A percentile compares a stretch with the other conserved stretches of the same genome.
phyloP scores from a whole-genome alignment of 2,888 invertebrate species.

The Nycteola revayana region DNA sequence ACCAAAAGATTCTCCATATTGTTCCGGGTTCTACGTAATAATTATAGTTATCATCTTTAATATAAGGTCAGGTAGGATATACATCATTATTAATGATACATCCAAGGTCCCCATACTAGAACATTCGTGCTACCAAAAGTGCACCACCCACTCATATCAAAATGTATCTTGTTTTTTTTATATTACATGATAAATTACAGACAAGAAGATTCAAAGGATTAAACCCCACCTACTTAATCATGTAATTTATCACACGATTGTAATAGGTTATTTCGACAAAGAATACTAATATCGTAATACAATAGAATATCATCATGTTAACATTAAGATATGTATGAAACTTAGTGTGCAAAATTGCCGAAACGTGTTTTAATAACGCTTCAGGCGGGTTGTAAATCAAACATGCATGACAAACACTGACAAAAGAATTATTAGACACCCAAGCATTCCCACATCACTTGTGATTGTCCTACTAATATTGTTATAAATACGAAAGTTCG shows the following conservation, averaged over 20 bases:
- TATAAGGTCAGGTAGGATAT: slow-evolving; percentile 49
- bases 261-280: slow-evolving; percentile 14
- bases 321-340: slow-evolving; percentile 9
- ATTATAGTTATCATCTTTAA: slow-evolving; percentile 54
- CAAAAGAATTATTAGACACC: slow-evolving; percentile 4
- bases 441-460: slow-evolving; percentile 13
- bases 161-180: too few species aligned
- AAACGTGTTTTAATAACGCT: slow-evolving; percentile 12
- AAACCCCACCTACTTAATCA: slow-evolving; percentile 5
- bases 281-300: slow-evolving; percentile 9
- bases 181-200: too few species aligned
- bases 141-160: slow-evolving; percentile 30
- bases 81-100: slow-evolving; percentile 46
- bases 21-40: slow-evolving; percentile 66
- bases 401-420: slow-evolving; percentile 8
- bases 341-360: slow-evolving; percentile 4
- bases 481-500: too few species aligned
- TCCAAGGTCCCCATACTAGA: slow-evolving; percentile 52
- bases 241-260: slow-evolving; percentile 21
- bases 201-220: too few species aligned
- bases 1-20: slow-evolving; percentile 46
- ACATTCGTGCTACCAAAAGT: slow-evolving; percentile 27
- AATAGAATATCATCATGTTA: slow-evolving; percentile 25
- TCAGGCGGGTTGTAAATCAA: slow-evolving; percentile 13
- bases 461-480: too few species aligned